These are phyloP conservation scores for Caretta caretta DNA, from an alignment of 2,113 vertebrate genomes.

Conservation along the genomic window DNA sequence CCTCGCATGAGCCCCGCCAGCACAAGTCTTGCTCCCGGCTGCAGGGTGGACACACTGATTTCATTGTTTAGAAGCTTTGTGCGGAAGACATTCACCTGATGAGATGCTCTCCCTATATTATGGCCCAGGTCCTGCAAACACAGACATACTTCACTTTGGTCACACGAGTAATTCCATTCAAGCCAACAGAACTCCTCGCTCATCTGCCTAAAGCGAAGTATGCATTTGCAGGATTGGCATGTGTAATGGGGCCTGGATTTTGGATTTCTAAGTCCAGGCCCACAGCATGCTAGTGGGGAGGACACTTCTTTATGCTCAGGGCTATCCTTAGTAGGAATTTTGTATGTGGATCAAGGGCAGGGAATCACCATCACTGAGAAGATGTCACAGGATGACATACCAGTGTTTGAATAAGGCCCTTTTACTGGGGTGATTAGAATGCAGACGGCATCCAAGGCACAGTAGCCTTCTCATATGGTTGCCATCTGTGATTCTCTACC, in stretches of 20 bases:
- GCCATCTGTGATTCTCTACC: slow-evolving; percentile 19
- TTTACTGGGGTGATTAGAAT: background rate
- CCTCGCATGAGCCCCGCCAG: background rate
- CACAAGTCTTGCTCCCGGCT: background rate
- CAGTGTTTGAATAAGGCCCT: background rate
- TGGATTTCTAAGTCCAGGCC: background rate
- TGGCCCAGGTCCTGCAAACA: background rate
- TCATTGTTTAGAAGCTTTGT: background rate
- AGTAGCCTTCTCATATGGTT: slow-evolving; percentile 30
- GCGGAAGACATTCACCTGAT: background rate
- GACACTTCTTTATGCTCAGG: background rate
- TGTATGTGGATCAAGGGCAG: background rate
- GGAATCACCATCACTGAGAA: background rate
- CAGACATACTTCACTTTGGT: background rate
- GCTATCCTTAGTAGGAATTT: background rate
- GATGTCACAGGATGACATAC: background rate
- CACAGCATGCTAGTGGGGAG: background rate
- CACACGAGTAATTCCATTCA: fast-evolving
- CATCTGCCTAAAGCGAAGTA: background rate
- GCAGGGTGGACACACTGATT: background rate
- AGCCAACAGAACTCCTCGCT: background rate
- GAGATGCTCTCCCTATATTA: background rate
- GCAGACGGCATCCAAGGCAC: slow-evolving; percentile 31
- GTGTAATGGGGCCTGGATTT: background rate
- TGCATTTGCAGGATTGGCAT: background rate